Evolutionary conservation across 1,140 invertebrate genomes (phyloP), one percentile per base, ranked within the genome.

Genomic region (Drosophila seguyi): DNA sequence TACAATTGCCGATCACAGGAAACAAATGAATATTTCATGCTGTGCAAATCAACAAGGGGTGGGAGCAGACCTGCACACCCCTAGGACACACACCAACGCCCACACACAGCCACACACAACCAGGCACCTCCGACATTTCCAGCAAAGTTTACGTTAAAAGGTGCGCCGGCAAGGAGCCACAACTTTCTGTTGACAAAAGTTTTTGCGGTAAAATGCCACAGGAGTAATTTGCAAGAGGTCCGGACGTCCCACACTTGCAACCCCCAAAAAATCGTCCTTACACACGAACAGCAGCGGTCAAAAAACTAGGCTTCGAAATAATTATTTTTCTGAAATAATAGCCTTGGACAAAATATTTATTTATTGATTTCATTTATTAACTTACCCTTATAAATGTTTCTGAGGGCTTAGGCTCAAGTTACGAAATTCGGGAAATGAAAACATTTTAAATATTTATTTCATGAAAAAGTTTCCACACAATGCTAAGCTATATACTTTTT

Each of bases 11-110:
- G 85, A 90, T 90, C 85, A 90, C 85, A 81, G 85, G 78, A 90
- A 90, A 90, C 81, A 90, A 90, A 90, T 90, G 86, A 90, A 90
- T 90, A 90, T 90, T 90, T 90, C 86, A 90, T 90, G 85, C 85
- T 90, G 85, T 90, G 85, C 78, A 88, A 88, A 88, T 88, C 84
- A 84, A 90, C 84, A 65, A 47, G 55, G 45, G 22, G 38, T 5
- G n/a, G 27, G 8, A 44, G 18, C 60, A 61, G 34, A 48, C 29
- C 29, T 8, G 20, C 13, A 27, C 42, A 62, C 44, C 55, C 27
- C n/a, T 4, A 50, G 31, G 13, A 31, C 50, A 25, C 29, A 18
- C 62, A 18, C 22, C 20, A 0, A 25, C 66, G 57, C 11, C 25
- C 25, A 25, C 66, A 62, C 11, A 25, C 66, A 62, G 8, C 25